A percentile compares a stretch with the other conserved stretches of the same genome.
Conservation (phyloP, 2,113 vertebrate species). For the Serilophus lunatus region DNA sequence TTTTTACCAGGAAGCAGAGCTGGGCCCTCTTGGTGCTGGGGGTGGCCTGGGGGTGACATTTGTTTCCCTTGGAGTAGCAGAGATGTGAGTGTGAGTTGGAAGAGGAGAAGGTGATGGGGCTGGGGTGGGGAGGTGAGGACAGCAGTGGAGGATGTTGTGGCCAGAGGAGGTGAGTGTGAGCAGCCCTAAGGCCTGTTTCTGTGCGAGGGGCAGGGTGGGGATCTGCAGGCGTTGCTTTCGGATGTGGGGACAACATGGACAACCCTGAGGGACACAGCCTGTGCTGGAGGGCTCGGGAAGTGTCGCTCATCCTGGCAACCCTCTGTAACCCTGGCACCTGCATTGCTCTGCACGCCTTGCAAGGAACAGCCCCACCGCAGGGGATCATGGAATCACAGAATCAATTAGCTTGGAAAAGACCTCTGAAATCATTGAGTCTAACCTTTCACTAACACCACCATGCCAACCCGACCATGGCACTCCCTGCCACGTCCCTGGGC, state of each 20-base stretch:
- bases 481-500: too few species aligned
- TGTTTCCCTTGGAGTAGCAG: fast-evolving
- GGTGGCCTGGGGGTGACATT: neutral
- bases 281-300: neutral
- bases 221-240: fast-evolving
- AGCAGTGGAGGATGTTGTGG: fast-evolving
- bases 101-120: neutral
- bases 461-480: too few species aligned
- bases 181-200: fast-evolving
- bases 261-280: too few species aligned
- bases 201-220: too few species aligned
- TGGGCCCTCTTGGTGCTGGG: neutral
- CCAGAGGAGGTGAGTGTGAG: neutral
- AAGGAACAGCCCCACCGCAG: neutral
- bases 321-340: neutral
- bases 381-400: neutral
- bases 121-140: fast-evolving
- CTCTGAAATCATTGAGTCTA: too few species aligned
- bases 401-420: neutral
- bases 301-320: fast-evolving
- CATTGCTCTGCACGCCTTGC: neutral
- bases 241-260: too few species aligned
- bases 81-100: neutral
- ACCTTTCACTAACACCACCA: fast-evolving
- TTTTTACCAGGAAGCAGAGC: neutral